Percentiles rank a stretch among this genome's conserved stretches.
phyloP scores from a whole-genome alignment of 1,140 invertebrate species.

The Cotesia typhae region DNA sequence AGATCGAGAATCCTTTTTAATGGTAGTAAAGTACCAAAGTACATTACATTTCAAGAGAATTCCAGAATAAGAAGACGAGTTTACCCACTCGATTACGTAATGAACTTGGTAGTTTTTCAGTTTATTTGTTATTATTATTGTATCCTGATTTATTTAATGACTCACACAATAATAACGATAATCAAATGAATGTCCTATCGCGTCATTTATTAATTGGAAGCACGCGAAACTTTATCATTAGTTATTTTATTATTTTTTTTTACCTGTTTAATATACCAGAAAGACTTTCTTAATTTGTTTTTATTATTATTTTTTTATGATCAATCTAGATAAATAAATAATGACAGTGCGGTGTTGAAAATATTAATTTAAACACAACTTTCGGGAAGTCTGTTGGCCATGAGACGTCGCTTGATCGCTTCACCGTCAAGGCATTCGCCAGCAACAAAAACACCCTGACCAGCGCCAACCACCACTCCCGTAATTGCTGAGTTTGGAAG shows the following conservation, averaged over 20 bases:
- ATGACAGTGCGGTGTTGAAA: too few relatives aligned
- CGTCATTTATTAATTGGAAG: slow-evolving; percentile 18
- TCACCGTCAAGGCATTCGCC: slow-evolving; percentile 68
- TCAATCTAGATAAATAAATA: too few relatives aligned
- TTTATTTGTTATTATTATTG: neutral
- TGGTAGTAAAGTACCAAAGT: neutral
- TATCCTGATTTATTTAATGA: neutral
- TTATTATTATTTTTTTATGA: slow-evolving; percentile 7
- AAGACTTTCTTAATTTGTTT: neutral
- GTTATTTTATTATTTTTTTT: slow-evolving; percentile 12
- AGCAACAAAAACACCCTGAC: slow-evolving; percentile 57
- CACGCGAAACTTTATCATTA: slow-evolving; percentile 12
- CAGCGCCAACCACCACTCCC: slow-evolving; percentile 48
- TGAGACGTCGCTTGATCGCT: slow-evolving; percentile 78
- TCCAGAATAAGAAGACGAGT: slow-evolving; percentile 14
- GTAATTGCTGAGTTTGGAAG: slow-evolving; percentile 63
- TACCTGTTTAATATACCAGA: slow-evolving; percentile 21
- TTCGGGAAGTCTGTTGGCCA: slow-evolving; percentile 78
- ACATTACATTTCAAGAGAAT: neutral
- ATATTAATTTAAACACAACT: slow-evolving; percentile 72
- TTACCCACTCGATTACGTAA: slow-evolving; percentile 14
- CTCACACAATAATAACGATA: neutral
- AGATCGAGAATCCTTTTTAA: slow-evolving; percentile 12
- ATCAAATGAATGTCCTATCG: neutral
- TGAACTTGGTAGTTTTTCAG: neutral